Evolutionary conservation across 1,140 invertebrate species (phyloP).

Genomic region (Venustaconcha ellipsiformis): DNA sequence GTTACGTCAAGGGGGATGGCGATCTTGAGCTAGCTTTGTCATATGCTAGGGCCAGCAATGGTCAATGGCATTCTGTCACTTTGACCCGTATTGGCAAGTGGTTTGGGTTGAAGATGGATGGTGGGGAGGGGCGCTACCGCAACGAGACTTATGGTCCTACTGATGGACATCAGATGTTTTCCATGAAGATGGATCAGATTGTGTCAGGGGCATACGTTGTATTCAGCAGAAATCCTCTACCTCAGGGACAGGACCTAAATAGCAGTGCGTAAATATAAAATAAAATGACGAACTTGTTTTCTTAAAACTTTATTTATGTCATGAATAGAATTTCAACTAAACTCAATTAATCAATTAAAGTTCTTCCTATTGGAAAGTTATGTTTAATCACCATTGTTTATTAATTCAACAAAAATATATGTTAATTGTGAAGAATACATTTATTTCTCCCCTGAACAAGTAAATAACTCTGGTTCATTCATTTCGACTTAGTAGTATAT

Average conservation of each 20-base stretch:
- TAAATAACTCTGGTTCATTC: too few species aligned
- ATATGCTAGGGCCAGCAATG: conserved; percentile 91
- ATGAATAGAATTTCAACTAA: too few species aligned
- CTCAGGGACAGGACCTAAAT: conserved; percentile 75
- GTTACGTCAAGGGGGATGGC: conserved; percentile 71
- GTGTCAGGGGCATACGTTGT: conserved; percentile 45
- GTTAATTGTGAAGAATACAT: too few species aligned
- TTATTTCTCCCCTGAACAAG: too few species aligned
- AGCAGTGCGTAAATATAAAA: conserved; percentile 69
- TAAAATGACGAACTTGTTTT: not conserved
- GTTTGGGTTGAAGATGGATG: conserved; percentile 93
- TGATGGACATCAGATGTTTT: conserved; percentile 32
- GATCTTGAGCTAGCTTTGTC: conserved; percentile 90
- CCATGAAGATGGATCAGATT: conserved; percentile 37
- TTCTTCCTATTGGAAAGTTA: too few species aligned
- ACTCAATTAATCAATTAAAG: too few species aligned
- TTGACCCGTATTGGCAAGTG: conserved; percentile 86
- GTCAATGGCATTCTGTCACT: conserved; percentile 95
- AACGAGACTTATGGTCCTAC: conserved; percentile 80
- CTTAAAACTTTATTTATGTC: not conserved
- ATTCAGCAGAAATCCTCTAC: conserved; percentile 31
- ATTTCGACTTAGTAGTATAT: too few species aligned
- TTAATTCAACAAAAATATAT: too few species aligned
- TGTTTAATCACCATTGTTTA: too few species aligned
- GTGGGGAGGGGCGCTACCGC: conserved; percentile 93